Evolutionary conservation across 92 coral and sea anemone genomes (phyloP).

Genomic region (Palythoa grandiflora): DNA sequence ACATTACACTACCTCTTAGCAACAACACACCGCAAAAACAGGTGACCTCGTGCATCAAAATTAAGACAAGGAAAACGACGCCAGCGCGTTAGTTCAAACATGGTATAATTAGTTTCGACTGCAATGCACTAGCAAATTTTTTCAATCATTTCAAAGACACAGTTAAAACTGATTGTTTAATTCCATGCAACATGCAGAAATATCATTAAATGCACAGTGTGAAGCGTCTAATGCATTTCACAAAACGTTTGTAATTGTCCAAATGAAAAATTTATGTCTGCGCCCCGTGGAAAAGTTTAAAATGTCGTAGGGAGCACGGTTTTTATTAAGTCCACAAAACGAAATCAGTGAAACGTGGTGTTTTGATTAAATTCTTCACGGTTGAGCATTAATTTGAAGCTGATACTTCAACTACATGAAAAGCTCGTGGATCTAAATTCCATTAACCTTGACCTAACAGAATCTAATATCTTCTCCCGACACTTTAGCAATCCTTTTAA

Average conservation of each 20-base stretch:
- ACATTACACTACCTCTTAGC: neutral
- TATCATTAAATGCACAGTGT: neutral
- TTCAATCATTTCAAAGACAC: neutral
- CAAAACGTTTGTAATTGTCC: neutral
- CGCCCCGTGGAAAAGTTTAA: constrained; percentile 23
- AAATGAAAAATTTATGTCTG: neutral
- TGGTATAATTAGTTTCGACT: neutral
- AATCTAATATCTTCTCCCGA: too few species aligned
- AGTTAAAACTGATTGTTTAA: neutral
- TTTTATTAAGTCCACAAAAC: neutral
- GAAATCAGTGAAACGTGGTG: neutral
- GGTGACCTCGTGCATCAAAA: constrained; percentile 9
- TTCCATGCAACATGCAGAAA: neutral
- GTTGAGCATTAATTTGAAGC: neutral
- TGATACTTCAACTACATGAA: neutral
- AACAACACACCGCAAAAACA: constrained; percentile 22
- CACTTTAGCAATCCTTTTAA: too few species aligned
- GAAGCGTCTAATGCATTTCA: constrained; percentile 2
- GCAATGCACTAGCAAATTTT: neutral
- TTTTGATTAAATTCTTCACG: neutral
- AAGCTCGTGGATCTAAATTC: neutral
- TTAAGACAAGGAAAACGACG: constrained; percentile 7
- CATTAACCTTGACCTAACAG: neutral
- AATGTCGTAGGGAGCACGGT: neutral
- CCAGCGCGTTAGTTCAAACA: neutral